phyloP scores from a whole-genome alignment of 2,797 vertebrate genomes.

The Craterocephalus amniculus region DNA sequence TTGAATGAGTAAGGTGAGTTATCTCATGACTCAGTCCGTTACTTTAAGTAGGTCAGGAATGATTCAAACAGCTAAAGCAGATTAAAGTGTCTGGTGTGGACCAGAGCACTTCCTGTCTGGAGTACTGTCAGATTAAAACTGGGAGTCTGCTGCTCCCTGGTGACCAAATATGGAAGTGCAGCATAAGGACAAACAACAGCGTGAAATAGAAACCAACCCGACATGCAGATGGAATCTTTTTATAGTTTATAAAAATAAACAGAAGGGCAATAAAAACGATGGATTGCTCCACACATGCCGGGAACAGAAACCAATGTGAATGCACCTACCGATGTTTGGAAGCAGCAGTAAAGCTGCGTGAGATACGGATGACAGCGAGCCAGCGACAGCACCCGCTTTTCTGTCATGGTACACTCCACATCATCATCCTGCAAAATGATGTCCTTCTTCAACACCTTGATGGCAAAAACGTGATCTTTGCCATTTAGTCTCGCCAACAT shows the following conservation, averaged over 20 bases:
- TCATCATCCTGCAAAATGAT: slow-evolving; percentile 98
- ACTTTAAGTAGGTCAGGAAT: slow-evolving; percentile 38
- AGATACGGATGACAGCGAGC: slow-evolving; percentile 95
- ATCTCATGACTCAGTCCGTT: slow-evolving; percentile 41
- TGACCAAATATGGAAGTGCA: slow-evolving; percentile 30
- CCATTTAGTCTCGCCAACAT: slow-evolving; percentile 92
- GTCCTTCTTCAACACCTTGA: slow-evolving; percentile 98
- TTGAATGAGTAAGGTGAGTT: not conserved
- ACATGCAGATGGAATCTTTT: not conserved
- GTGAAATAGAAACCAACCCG: not conserved
- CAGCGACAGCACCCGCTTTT: slow-evolving; percentile 93
- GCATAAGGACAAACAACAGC: not conserved
- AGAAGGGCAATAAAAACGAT: not conserved
- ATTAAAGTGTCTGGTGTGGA: slow-evolving; percentile 46
- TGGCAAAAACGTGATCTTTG: slow-evolving; percentile 88
- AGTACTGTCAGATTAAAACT: slow-evolving; percentile 1
- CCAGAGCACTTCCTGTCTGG: slow-evolving; percentile 3
- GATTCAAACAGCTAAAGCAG: slow-evolving; percentile 54
- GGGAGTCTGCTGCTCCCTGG: slow-evolving; percentile 64
- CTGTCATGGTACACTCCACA: slow-evolving; percentile 97
- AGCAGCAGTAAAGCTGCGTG: slow-evolving; percentile 96
- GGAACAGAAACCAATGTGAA: not conserved
- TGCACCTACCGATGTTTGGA: slow-evolving; percentile 90
- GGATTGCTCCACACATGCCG: not conserved
- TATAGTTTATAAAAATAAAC: not conserved